These are phyloP conservation scores for Tetranychus cinnabarinus DNA, from an alignment of 1,140 invertebrate genomes.

Conservation along the genomic window DNA sequence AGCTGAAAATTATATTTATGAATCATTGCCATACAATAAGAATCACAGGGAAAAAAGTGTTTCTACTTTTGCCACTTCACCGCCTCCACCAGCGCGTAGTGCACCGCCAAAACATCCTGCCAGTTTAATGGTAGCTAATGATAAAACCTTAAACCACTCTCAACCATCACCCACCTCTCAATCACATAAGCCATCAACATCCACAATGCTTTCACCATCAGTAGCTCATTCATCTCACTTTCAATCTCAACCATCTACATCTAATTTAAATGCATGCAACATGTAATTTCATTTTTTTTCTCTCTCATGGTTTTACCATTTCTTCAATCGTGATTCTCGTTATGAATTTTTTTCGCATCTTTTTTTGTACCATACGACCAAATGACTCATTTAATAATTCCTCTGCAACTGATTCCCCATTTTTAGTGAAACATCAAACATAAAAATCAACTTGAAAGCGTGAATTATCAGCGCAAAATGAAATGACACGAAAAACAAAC, in stretches of 20 bases:
- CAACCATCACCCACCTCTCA: neutral
- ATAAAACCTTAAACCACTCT: neutral
- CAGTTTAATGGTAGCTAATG: neutral
- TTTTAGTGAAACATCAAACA: too few relatives aligned
- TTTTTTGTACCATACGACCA: too few relatives aligned
- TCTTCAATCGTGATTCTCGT: too few relatives aligned
- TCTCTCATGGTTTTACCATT: too few relatives aligned
- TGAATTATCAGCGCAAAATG: too few relatives aligned
- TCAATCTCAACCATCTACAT: neutral
- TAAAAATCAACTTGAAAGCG: too few relatives aligned
- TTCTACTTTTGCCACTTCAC: neutral
- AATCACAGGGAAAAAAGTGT: conserved; percentile 7
- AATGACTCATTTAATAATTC: too few relatives aligned
- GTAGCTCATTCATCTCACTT: neutral
- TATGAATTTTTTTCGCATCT: too few relatives aligned
- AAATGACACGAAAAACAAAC: too few relatives aligned
- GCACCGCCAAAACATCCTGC: neutral
- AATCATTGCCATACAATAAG: conserved; percentile 12
- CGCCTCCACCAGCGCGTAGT: neutral
- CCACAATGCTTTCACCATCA: neutral
- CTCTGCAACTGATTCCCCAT: too few relatives aligned
- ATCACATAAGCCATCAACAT: neutral
- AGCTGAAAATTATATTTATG: conserved; percentile 4
- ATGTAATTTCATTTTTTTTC: too few relatives aligned
- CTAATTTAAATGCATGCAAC: too few relatives aligned